Conservation (phyloP, 2,888 invertebrate genomes). For the Petrolisthes manimaculis region DNA sequence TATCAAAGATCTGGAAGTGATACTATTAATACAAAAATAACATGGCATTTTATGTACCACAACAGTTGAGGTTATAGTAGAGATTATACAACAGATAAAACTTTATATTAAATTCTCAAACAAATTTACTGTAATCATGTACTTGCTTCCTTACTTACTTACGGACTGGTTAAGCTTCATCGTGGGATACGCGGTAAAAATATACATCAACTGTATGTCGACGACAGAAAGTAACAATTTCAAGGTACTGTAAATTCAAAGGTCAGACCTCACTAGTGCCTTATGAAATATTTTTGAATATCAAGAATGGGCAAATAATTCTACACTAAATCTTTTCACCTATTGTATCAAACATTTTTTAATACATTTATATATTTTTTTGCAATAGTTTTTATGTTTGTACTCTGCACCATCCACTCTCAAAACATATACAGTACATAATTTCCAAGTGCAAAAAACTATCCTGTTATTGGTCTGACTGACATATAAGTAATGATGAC, state of each 20-base stretch:
- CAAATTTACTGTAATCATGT: not conserved
- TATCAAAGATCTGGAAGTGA: constrained; percentile 11
- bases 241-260: not conserved
- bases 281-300: constrained; percentile 1
- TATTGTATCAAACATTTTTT: constrained; percentile 12
- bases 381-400: constrained; percentile 1
- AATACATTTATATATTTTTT: constrained; percentile 1
- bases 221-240: not conserved
- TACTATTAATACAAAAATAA: constrained; percentile 14
- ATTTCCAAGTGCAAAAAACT: constrained; percentile 5
- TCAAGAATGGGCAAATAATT: constrained; percentile 4
- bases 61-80: not conserved
- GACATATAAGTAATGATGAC: constrained; percentile 14
- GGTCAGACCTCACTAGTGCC: not conserved
- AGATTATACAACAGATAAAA: constrained; percentile 8
- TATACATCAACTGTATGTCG: constrained; percentile 2
- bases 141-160: not conserved
- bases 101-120: constrained; percentile 8
- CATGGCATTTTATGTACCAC: constrained; percentile 16
- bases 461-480: not conserved
- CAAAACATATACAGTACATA: constrained; percentile 1
- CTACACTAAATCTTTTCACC: not conserved
- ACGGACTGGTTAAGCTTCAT: constrained; percentile 5
- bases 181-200: not conserved
- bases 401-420: constrained; percentile 18